Percentiles rank a stretch among this genome's conserved stretches.
Evolutionary conservation across 2,888 invertebrate genomes (phyloP).

Genomic region (Oscheius sp.): DNA sequence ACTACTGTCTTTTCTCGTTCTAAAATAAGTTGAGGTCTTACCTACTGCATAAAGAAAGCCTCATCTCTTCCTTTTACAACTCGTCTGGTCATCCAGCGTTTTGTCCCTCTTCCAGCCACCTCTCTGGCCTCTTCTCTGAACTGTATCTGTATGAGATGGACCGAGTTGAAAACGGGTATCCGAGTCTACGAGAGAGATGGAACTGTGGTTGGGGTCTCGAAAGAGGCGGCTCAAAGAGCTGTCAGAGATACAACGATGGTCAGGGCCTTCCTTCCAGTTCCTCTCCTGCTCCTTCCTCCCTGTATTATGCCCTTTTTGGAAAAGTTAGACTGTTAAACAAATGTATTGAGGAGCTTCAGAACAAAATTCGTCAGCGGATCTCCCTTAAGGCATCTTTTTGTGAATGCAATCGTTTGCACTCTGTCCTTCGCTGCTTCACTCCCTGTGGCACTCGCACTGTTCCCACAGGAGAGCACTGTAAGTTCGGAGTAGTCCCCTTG

Average conservation of each 20-base stretch:
- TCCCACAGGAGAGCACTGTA: slow-evolving; percentile 75
- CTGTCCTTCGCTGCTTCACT: slow-evolving; percentile 75
- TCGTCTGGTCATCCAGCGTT: slow-evolving; percentile 73
- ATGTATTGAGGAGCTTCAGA: slow-evolving; percentile 43
- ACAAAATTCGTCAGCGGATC: slow-evolving; percentile 73
- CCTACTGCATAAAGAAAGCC: slow-evolving; percentile 55
- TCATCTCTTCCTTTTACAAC: slow-evolving; percentile 69
- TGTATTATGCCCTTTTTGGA: slow-evolving; percentile 70
- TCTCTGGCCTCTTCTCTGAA: slow-evolving; percentile 73
- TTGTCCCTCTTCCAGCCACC: slow-evolving; percentile 68
- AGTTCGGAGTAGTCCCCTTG: slow-evolving; percentile 9
- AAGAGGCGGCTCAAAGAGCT: slow-evolving; percentile 75
- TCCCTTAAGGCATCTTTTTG: slow-evolving; percentile 74
- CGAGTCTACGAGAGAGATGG: slow-evolving; percentile 75
- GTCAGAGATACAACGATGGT: slow-evolving; percentile 67
- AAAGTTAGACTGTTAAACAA: slow-evolving; percentile 44
- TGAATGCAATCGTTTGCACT: slow-evolving; percentile 75
- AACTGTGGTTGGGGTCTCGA: slow-evolving; percentile 75
- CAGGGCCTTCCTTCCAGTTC: slow-evolving; percentile 68
- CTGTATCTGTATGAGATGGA: slow-evolving; percentile 76
- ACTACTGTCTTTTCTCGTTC: not conserved
- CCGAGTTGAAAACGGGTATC: slow-evolving; percentile 72
- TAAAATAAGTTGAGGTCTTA: slow-evolving; percentile 47
- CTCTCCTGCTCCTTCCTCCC: slow-evolving; percentile 66
- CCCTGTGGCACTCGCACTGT: slow-evolving; percentile 76